Evolutionary conservation across 2,888 invertebrate genomes (phyloP), one percentile per base, ranked within the genome.

Genomic region (Cryptocheilus praepositus): DNA sequence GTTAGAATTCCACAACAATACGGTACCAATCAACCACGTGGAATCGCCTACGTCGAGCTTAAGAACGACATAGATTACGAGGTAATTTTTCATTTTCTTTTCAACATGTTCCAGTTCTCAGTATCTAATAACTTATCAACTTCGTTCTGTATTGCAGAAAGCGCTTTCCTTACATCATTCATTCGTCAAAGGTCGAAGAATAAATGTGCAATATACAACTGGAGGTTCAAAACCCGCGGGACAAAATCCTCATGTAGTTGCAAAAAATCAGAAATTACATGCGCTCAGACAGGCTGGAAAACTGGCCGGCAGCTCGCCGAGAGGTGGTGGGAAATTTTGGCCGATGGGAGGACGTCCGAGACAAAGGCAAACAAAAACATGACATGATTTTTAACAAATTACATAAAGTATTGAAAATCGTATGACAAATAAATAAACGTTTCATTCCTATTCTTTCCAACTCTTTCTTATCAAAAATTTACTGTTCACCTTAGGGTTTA

Each of bases 1-100:
- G 82, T 91, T 3, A 83, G 89, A 64, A 87, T 90, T 62, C 90
- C 90, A 8, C 79, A 73, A 1, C 83, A 83, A 57, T 73, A 81
- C n/a, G 80, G 82, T 25, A 74, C 72, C 0, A 86, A 88, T 13
- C 81, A 74, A 66, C 81, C 89, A 2, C 85, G 89, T 66, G 90
- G 90, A 21, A 89, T 90, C 80, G 90, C 86, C 13, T 90, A 89
- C 74, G 83, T 90, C 7, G 90, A 90, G 81, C 65, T 91, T 8
- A 72, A 78, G 1, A 85, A 90, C 73, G 86, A 85, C 62, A 77
- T 76, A 53, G 83, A 89, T 63, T 90, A 89, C 75, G 87, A 90
- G 88, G 90, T 90, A 71, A 60, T 21, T 51, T 64, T 18, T 19
- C n/a, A n/a, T 51, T 21, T 13, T 19, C 43, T 28, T 4, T 11